These are phyloP conservation scores for Gorsachius goisagi DNA, from an alignment of 2,113 vertebrate species.

Conservation along the genomic window DNA sequence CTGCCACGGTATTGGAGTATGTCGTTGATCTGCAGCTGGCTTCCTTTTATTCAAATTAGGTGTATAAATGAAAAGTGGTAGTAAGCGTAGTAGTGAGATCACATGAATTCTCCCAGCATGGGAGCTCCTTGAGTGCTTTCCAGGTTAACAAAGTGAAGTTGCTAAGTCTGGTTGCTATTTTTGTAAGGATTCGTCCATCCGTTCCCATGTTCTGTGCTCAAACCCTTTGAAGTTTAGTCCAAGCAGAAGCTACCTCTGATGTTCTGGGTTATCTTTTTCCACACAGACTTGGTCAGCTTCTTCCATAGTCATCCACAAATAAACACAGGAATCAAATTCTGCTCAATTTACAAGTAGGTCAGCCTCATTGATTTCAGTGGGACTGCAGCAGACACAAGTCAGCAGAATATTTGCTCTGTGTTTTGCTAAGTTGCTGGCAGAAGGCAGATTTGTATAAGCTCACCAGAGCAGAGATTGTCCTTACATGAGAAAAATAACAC, in stretches of 20 bases:
- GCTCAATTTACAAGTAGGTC: neutral
- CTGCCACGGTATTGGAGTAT: neutral
- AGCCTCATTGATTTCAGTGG: slow-evolving; percentile 2
- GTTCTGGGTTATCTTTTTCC: slow-evolving; percentile 21
- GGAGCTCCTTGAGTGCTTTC: neutral
- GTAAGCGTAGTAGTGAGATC: neutral
- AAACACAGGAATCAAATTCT: slow-evolving; percentile 42
- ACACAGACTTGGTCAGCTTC: neutral
- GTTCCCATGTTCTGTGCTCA: slow-evolving; percentile 30
- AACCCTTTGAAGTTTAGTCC: neutral
- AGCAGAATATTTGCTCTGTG: slow-evolving; percentile 17
- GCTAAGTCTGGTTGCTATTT: neutral
- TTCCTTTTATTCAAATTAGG: slow-evolving; percentile 15
- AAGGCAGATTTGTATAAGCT: slow-evolving; percentile 21
- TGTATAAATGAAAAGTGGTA: slow-evolving; percentile 1
- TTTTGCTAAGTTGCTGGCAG: slow-evolving; percentile 59
- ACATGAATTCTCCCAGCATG: neutral
- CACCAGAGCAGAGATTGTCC: neutral
- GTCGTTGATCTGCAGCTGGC: neutral
- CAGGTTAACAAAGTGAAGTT: slow-evolving; percentile 26
- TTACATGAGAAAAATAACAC: slow-evolving; percentile 21
- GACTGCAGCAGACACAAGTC: slow-evolving; percentile 47
- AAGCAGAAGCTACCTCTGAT: slow-evolving; percentile 33
- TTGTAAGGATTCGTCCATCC: slow-evolving; percentile 27
- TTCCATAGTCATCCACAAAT: slow-evolving; percentile 3